Percentiles rank a stretch among this genome's conserved stretches.
Evolutionary conservation across 2,113 vertebrate genomes (phyloP).

Genomic region (Erythrolamprus reginae): DNA sequence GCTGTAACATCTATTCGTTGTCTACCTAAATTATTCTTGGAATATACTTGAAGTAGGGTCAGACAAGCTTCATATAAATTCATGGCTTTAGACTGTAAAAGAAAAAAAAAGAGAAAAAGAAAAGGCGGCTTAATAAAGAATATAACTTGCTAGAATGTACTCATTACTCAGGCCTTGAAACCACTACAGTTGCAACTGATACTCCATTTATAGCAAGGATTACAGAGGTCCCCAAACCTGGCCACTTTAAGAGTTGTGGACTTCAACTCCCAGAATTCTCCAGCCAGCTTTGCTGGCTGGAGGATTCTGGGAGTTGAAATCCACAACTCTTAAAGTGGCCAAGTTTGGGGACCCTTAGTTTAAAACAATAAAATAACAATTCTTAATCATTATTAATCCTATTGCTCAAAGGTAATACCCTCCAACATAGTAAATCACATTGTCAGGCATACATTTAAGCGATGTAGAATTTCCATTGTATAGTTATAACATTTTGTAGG

Average conservation of each 20-base stretch:
- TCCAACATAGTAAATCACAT: neutral
- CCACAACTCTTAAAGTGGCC: no score
- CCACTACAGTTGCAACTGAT: neutral
- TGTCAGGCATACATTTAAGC: neutral
- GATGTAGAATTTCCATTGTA: neutral
- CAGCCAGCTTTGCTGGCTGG: no score
- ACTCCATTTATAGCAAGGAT: neutral
- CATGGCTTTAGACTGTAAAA: slow-evolving; percentile 91
- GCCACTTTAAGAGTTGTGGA: no score
- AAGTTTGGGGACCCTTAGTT: no score
- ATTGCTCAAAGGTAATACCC: neutral
- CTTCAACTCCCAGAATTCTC: no score
- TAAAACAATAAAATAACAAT: neutral
- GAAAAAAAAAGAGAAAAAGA: slow-evolving; percentile 11
- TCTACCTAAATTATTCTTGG: slow-evolving; percentile 92
- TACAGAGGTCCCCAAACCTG: no score
- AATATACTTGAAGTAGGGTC: slow-evolving; percentile 95
- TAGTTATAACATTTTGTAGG: neutral
- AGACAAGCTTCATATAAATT: slow-evolving; percentile 96
- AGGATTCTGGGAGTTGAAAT: no score
- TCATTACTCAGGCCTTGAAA: neutral
- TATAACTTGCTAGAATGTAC: neutral
- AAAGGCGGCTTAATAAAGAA: neutral
- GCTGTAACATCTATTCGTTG: slow-evolving; percentile 87
- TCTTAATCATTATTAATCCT: neutral